These are phyloP conservation scores for Cheirogaleus medius DNA, from an alignment of 2,113 vertebrate species.

Conservation along the genomic window DNA sequence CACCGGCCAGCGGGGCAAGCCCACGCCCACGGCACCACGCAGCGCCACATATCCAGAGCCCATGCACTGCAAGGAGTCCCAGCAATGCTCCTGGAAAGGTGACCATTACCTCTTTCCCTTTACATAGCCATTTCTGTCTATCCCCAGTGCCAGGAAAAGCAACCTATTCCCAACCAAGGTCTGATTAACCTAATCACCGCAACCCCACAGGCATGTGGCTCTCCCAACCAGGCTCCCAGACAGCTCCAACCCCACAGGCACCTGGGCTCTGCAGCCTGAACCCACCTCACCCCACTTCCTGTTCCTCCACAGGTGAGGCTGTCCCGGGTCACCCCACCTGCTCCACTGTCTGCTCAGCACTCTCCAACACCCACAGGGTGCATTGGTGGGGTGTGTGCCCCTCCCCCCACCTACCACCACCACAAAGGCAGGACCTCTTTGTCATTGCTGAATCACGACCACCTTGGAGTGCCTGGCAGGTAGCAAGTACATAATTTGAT, in stretches of 20 bases:
- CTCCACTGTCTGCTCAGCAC: no score
- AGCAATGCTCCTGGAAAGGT: fast-evolving
- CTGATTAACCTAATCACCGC: fast-evolving
- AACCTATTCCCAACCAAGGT: not conserved
- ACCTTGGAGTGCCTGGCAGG: not conserved
- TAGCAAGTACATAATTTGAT: not conserved
- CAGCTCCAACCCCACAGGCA: fast-evolving
- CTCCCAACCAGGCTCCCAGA: not conserved
- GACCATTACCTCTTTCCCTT: not conserved
- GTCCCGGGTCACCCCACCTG: no score
- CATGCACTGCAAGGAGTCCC: not conserved
- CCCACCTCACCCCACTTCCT: fast-evolving
- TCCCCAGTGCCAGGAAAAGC: not conserved
- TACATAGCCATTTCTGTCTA: not conserved
- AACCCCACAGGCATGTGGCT: fast-evolving
- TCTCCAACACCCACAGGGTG: not conserved
- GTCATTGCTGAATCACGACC: not conserved
- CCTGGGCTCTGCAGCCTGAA: fast-evolving
- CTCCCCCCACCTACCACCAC: not conserved
- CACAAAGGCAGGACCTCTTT: not conserved
- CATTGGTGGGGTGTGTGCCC: fast-evolving
- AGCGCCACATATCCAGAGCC: not conserved
- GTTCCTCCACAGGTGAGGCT: not conserved
- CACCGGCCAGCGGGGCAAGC: no score
- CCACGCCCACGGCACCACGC: not conserved